phyloP scores from a whole-genome alignment of 2,888 invertebrate genomes.

The Callosobruchus maculatus region DNA sequence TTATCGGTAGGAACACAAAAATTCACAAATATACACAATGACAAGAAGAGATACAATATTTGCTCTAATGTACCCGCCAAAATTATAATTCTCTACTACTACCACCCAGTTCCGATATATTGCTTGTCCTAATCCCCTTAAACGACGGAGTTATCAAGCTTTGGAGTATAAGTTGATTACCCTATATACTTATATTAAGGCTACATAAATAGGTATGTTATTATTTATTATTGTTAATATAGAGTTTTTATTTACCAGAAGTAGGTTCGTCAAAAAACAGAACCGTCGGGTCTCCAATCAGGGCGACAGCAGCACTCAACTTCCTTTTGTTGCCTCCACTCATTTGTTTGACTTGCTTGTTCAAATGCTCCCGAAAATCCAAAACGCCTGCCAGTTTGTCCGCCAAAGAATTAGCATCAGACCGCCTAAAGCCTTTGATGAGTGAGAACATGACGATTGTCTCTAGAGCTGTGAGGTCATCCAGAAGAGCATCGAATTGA shows the following conservation, averaged over 20 bases:
- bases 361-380: constrained; percentile 47
- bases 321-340: constrained; percentile 59
- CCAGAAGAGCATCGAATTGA: constrained; percentile 56
- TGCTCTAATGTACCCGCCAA: too few relatives aligned
- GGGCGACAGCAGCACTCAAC: constrained; percentile 54
- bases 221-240: too few relatives aligned
- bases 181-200: too few relatives aligned
- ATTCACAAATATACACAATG: too few relatives aligned
- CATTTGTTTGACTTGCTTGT: constrained; percentile 47
- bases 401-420: constrained; percentile 37
- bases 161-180: too few relatives aligned
- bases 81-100: too few relatives aligned
- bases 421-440: constrained; percentile 48
- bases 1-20: too few relatives aligned
- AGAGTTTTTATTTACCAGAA: constrained; percentile 47
- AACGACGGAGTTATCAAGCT: too few relatives aligned
- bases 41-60: too few relatives aligned
- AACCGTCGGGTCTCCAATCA: constrained; percentile 55
- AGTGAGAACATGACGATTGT: constrained; percentile 54
- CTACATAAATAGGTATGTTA: too few relatives aligned
- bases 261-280: constrained; percentile 55
- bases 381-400: constrained; percentile 46
- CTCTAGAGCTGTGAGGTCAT: constrained; percentile 55
- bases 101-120: too few relatives aligned
- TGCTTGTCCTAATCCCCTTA: too few relatives aligned